These are phyloP conservation scores for Nymphalis urticae DNA, from an alignment of 2,888 invertebrate species.

Conservation along the genomic window DNA sequence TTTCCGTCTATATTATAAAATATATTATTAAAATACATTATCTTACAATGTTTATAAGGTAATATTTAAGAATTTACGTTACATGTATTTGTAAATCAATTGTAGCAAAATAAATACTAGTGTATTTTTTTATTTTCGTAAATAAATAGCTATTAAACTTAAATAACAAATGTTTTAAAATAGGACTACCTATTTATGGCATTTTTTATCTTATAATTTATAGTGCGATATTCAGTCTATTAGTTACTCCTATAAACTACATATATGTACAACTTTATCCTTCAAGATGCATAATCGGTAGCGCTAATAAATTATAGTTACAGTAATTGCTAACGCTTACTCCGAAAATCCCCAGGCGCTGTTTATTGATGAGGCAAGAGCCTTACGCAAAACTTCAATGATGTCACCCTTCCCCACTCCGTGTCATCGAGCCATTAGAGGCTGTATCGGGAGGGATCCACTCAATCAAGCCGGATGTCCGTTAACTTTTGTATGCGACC, in stretches of 20 bases:
- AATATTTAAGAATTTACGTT: too few species aligned
- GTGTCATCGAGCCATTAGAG: constrained; percentile 64
- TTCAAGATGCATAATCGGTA: constrained; percentile 9
- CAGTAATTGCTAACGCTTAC: constrained; percentile 54
- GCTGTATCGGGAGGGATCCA: constrained; percentile 63
- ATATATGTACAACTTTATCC: not conserved
- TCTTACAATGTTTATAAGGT: too few species aligned
- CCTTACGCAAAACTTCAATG: constrained; percentile 55
- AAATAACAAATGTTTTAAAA: too few species aligned
- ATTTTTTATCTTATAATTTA: too few species aligned
- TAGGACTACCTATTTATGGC: too few species aligned
- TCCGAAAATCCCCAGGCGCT: constrained; percentile 60
- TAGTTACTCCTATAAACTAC: not conserved
- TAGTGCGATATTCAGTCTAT: too few species aligned
- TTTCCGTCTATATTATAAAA: too few species aligned
- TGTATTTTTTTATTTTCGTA: too few species aligned
- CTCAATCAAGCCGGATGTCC: constrained; percentile 74
- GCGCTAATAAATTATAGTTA: constrained; percentile 28
- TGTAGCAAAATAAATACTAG: too few species aligned
- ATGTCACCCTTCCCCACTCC: constrained; percentile 44
- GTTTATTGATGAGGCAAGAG: constrained; percentile 53
- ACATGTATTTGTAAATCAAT: too few species aligned
- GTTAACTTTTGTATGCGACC: constrained; percentile 65
- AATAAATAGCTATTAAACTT: too few species aligned
- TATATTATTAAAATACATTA: too few species aligned